Evolutionary conservation across 2,888 invertebrate species (phyloP), one percentile per base, ranked within the genome.

Genomic region (Eurytoma californica): DNA sequence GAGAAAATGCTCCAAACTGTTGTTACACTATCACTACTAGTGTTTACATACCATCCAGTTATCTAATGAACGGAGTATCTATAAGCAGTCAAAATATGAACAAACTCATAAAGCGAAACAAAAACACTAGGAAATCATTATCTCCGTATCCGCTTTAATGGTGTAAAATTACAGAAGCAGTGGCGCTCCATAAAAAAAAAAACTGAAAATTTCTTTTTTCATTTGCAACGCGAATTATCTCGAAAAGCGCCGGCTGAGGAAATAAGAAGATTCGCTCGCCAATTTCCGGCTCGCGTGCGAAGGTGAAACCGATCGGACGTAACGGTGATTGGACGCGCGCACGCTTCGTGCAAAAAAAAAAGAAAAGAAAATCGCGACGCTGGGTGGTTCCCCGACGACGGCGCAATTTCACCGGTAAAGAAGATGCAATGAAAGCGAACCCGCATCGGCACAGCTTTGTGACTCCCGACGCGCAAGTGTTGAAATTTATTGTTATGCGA

Each of bases 291-390:
- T 74, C 39, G 58, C 47, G 20, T 13, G 72, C 65, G 63, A 73
- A 73, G 77, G 73, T 80, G 73, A 80, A 80, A 80, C 58, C n/a
- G 53, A 63, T 60, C 18, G 65, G 65, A 77, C 73, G 69, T 76
- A 72, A 80, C 76, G 78, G 58, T 57, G 12, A 49, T 39, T 13
- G 60, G 2, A 16, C 16, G 9, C 39, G 39, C 2, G 39, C 39
- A 39, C 39, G 28, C 16, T 18, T 4, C 14, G n/a, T 0, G 18
- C 3, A 61, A 47, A 18, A 72, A 53, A 58, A 63, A 53, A 67
- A 67, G 51, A 58, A 63, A 53, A 67, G 60, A 60, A 61, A 49
- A 12, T 39, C 2, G 30, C 5, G 30, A 9, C 55, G 47, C 47
- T 53, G 67, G 47, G 47, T 49, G 63, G 58, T 72, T 76, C 63